Evolutionary conservation across 2,888 invertebrate species (phyloP).

Genomic region (Drosophila demipolita): DNA sequence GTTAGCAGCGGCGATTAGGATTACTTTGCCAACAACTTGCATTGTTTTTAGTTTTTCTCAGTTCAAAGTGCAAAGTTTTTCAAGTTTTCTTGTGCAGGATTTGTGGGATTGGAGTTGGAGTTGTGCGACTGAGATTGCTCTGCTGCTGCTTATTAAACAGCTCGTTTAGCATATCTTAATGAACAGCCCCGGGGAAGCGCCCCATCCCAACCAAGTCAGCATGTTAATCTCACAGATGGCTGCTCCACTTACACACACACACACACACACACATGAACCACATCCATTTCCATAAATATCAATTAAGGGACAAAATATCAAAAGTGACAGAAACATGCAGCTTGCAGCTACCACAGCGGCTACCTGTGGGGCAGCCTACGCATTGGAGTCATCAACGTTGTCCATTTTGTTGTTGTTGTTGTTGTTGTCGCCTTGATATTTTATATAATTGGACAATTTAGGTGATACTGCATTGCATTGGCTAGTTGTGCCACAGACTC

Average conservation of each 20-base stretch:
- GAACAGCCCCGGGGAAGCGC: slow-evolving; percentile 28
- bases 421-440: slow-evolving; percentile 26
- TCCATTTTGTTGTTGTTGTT: not conserved
- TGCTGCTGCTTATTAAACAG: slow-evolving; percentile 25
- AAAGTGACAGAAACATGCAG: slow-evolving; percentile 66
- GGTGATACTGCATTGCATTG: slow-evolving; percentile 42
- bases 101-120: slow-evolving; percentile 10
- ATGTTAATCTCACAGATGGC: slow-evolving; percentile 62
- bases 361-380: slow-evolving; percentile 65
- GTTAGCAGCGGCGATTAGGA: slow-evolving; percentile 46
- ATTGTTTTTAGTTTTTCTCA: slow-evolving; percentile 24
- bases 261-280: slow-evolving; percentile 9
- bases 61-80: slow-evolving; percentile 18
- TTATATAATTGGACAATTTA: slow-evolving; percentile 72
- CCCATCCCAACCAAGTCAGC: slow-evolving; percentile 7
- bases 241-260: slow-evolving; percentile 58
- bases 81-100: slow-evolving; percentile 33
- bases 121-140: slow-evolving; percentile 1
- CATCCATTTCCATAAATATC: slow-evolving; percentile 76
- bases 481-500: slow-evolving; percentile 1
- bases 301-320: slow-evolving; percentile 68
- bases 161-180: slow-evolving; percentile 34
- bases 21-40: slow-evolving; percentile 40
- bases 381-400: slow-evolving; percentile 25
- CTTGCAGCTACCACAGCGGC: slow-evolving; percentile 29